Conservation (phyloP, 1,140 invertebrate species). For the Megathymus violae region DNA sequence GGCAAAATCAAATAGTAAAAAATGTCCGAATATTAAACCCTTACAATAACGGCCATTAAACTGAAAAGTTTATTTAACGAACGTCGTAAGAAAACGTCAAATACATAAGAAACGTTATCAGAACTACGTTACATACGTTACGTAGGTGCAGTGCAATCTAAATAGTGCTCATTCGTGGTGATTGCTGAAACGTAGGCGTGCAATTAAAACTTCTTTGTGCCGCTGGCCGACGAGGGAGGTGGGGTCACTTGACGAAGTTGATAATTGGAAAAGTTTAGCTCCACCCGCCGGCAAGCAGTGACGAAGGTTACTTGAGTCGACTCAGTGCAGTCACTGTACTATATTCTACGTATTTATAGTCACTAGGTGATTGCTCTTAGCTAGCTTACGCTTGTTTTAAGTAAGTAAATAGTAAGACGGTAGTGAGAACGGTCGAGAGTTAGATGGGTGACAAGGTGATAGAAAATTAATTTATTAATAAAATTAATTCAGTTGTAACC, state of each 20-base stretch:
- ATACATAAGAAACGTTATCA: background rate
- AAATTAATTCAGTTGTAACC: too few relatives aligned
- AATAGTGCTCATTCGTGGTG: conserved; percentile 66
- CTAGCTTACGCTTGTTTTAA: too few relatives aligned
- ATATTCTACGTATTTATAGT: conserved; percentile 2
- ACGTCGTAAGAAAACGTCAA: too few relatives aligned
- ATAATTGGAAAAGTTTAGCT: conserved; percentile 78
- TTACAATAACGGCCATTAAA: too few relatives aligned
- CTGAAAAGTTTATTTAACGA: too few relatives aligned
- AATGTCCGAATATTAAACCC: too few relatives aligned
- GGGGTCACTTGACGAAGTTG: conserved; percentile 65
- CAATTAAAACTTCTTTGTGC: conserved; percentile 81
- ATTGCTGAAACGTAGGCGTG: conserved; percentile 68
- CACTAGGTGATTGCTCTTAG: too few relatives aligned
- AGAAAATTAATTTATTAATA: too few relatives aligned
- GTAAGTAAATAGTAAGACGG: too few relatives aligned
- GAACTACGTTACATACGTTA: conserved; percentile 1
- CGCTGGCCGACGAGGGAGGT: conserved; percentile 40
- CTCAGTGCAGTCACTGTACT: conserved; percentile 20
- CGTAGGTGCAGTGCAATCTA: conserved; percentile 53
- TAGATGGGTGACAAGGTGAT: too few relatives aligned
- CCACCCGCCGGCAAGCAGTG: conserved; percentile 52
- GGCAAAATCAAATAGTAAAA: too few relatives aligned
- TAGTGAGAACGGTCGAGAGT: too few relatives aligned
- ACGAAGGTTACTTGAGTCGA: conserved; percentile 65